Evolutionary conservation across 2,888 invertebrate genomes (phyloP).

Genomic region (Amblyteles armatorius): DNA sequence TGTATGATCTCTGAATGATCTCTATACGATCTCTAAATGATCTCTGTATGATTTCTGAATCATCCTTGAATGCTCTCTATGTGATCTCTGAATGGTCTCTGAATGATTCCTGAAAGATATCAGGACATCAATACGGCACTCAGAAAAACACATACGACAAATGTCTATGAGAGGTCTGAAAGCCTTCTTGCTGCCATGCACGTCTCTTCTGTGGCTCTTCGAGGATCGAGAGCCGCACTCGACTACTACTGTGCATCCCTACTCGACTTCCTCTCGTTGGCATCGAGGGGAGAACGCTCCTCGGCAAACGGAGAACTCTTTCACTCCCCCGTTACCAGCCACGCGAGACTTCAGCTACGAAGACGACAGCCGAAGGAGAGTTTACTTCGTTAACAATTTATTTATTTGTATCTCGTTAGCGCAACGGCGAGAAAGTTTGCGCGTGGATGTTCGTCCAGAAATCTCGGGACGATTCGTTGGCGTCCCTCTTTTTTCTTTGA

Average conservation of each 20-base stretch:
- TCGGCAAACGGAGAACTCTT: constrained; percentile 45
- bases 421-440: constrained; percentile 42
- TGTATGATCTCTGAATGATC: too few species aligned
- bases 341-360: constrained; percentile 1
- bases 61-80: too few species aligned
- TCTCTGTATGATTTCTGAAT: too few species aligned
- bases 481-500: background rate
- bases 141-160: background rate
- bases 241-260: constrained; percentile 57
- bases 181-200: constrained; percentile 11
- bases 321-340: constrained; percentile 11
- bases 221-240: constrained; percentile 45
- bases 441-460: constrained; percentile 20
- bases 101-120: background rate
- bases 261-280: constrained; percentile 31
- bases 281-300: constrained; percentile 45
- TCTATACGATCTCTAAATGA: too few species aligned
- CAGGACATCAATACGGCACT: background rate
- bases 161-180: background rate
- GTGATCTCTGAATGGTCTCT: too few species aligned
- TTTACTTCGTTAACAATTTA: constrained; percentile 68
- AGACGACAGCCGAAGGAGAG: constrained; percentile 27
- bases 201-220: constrained; percentile 32
- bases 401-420: constrained; percentile 68
- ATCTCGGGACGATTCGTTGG: constrained; percentile 1